phyloP scores from a whole-genome alignment of 1,140 invertebrate genomes.

The Dreissena polymorpha region DNA sequence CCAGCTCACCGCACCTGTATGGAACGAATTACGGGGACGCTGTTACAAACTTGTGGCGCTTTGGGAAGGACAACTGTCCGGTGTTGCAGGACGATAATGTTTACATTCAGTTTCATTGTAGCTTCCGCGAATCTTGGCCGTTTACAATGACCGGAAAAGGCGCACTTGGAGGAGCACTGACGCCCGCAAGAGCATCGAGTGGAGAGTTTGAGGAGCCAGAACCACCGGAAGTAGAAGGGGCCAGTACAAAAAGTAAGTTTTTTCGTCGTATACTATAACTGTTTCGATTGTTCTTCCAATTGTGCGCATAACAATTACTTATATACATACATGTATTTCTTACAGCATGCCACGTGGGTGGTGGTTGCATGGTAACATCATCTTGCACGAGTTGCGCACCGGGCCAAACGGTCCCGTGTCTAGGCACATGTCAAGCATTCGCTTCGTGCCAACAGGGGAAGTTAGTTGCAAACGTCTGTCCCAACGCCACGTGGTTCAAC shows the following conservation, averaged over 20 bases:
- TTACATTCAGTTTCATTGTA: conserved; percentile 65
- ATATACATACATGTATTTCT: neutral
- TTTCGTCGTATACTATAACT: too few species aligned
- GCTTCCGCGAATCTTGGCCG: conserved; percentile 45
- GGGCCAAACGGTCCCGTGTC: conserved; percentile 26
- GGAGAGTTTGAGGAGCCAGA: conserved; percentile 37
- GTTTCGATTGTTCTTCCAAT: too few species aligned
- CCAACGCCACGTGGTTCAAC: conserved; percentile 29
- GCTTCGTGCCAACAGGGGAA: conserved; percentile 42
- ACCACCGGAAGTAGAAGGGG: neutral
- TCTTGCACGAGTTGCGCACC: conserved; percentile 11
- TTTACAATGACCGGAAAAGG: conserved; percentile 8
- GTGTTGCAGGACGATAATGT: conserved; percentile 56
- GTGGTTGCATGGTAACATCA: conserved; percentile 33
- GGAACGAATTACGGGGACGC: conserved; percentile 66
- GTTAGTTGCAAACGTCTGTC: conserved; percentile 6
- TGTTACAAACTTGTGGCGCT: conserved; percentile 68
- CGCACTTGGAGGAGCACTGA: neutral
- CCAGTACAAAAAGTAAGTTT: too few species aligned
- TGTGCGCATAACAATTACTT: too few species aligned
- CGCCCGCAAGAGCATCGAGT: neutral
- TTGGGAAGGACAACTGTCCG: conserved; percentile 60
- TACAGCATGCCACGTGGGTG: conserved; percentile 43
- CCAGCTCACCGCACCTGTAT: conserved; percentile 59
- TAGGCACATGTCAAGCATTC: conserved; percentile 29